Conservation (phyloP, 2,113 vertebrate species). For the Periophthalmodon schlosseri region DNA sequence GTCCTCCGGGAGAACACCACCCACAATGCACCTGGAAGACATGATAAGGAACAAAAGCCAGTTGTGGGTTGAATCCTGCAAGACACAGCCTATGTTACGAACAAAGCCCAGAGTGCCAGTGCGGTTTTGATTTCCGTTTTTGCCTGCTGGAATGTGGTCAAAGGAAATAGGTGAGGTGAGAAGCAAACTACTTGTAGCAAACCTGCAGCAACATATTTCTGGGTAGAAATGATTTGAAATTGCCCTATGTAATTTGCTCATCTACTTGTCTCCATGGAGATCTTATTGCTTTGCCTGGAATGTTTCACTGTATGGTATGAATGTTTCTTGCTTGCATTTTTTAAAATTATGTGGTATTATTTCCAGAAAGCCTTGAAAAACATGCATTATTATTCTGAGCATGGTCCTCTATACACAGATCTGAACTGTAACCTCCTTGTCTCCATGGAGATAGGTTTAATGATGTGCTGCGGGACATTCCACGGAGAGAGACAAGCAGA, state of each 20-base stretch:
- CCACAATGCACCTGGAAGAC: conserved; percentile 22
- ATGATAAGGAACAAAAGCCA: conserved; percentile 19
- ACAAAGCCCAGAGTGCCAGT: conserved; percentile 18
- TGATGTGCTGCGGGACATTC: background rate
- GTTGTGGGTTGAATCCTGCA: conserved; percentile 23
- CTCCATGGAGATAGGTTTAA: background rate
- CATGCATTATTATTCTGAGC: background rate
- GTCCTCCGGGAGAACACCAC: conserved; percentile 28
- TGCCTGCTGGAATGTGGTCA: conserved; percentile 29
- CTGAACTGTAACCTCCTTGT: background rate
- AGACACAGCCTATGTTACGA: conserved; percentile 13
- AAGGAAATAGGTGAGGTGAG: conserved; percentile 28
- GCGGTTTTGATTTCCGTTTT: conserved; percentile 21
- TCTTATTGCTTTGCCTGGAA: background rate
- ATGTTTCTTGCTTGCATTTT: background rate
- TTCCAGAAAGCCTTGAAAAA: background rate
- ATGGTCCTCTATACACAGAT: no score
- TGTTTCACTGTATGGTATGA: background rate
- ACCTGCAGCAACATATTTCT: conserved; percentile 10
- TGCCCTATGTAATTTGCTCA: background rate
- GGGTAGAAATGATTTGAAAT: background rate
- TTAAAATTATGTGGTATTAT: background rate
- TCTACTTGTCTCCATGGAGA: background rate
- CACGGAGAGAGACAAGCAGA: background rate
- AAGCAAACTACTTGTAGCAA: conserved; percentile 16